Conservation (phyloP, 2,888 invertebrate genomes). For the Abrostola tripartita region DNA sequence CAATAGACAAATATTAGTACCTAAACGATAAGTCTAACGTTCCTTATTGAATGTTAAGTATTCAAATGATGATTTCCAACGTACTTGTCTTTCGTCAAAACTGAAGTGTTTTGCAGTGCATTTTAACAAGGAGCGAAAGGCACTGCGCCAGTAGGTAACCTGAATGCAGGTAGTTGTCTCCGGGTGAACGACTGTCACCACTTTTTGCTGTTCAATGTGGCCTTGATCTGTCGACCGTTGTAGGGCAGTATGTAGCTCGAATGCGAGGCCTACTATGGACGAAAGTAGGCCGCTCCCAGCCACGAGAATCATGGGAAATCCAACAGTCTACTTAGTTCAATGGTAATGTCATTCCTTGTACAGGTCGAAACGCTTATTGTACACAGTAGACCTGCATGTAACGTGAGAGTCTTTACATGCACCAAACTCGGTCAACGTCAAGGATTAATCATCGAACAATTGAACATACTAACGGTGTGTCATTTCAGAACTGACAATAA, state of each 20-base stretch:
- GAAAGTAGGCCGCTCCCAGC: constrained; percentile 79
- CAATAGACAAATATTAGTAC: constrained; percentile 6
- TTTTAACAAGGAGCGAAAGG: constrained; percentile 60
- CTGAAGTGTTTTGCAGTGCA: constrained; percentile 44
- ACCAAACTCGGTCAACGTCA: constrained; percentile 14
- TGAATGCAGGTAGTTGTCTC: constrained; percentile 72
- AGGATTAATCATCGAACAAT: constrained; percentile 21
- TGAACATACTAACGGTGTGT: constrained; percentile 6
- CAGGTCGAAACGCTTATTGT: constrained; percentile 50
- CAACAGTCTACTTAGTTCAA: constrained; percentile 60
- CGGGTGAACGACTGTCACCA: constrained; percentile 70
- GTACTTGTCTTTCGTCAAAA: constrained; percentile 15
- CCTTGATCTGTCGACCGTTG: constrained; percentile 74
- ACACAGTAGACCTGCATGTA: constrained; percentile 34
- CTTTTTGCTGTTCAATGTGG: constrained; percentile 74
- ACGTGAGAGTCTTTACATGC: constrained; percentile 37
- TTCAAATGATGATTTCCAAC: constrained; percentile 14
- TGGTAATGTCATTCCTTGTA: constrained; percentile 58
- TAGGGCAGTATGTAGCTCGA: constrained; percentile 76
- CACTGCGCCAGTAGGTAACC: constrained; percentile 66
- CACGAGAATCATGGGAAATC: constrained; percentile 77
- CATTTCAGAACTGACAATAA: constrained; percentile 18
- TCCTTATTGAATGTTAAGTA: constrained; percentile 15
- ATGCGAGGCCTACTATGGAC: constrained; percentile 68
- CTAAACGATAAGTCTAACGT: constrained; percentile 11